Base-by-base conservation (phyloP, 2,888 invertebrate species). In the Pogonocherus hispidulus region DNA sequence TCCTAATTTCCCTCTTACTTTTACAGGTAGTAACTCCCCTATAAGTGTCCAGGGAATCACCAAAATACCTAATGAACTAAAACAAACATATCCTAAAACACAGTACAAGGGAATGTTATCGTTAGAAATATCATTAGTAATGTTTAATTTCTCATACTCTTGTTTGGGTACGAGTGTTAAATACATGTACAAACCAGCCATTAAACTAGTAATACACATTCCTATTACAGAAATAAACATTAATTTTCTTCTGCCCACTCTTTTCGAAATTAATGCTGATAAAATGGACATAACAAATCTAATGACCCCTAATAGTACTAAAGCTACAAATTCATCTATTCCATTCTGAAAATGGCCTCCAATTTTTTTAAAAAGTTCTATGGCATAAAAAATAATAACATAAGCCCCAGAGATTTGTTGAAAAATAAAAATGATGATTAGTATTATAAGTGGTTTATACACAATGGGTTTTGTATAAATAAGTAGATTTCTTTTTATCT, bases 31-130 rank as follows among this genome's bases (percentile, higher is more conserved):
- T 8, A 90, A 76, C 81, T 89, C 89, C 1, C 85, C 84, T 19
- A 89, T 87, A 20, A 90, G 76, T 2, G 89, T 88, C 90, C 90
- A 90, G 0, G 90, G 90, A 63, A 90, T 88, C 5, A 88, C 87
- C 59, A 88, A 79, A 75, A 87, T 86, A 0, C 90, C 90, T 6
- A 89, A 73, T 0, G 88, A 86, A 73, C 89, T 87, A 70, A 87
- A 86, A 67, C 87, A 86, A 4, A 89, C 87, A 78, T 88, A 90
- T 4, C 86, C 82, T 16, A 89, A 79, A 6, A 89, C 81, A 54
- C 87, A 86, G 2, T 87, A 78, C 11, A 89, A 75, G 1, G 87
- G 74, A 4, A 88, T 67, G 79, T 86, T 86, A 54, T 86, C 84
- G 60, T 81, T 80, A 8, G 76, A 69, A 9, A 74, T 68, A 49